These are phyloP conservation scores for Hesperophylax magnus DNA, from an alignment of 1,140 invertebrate genomes.

Conservation along the genomic window DNA sequence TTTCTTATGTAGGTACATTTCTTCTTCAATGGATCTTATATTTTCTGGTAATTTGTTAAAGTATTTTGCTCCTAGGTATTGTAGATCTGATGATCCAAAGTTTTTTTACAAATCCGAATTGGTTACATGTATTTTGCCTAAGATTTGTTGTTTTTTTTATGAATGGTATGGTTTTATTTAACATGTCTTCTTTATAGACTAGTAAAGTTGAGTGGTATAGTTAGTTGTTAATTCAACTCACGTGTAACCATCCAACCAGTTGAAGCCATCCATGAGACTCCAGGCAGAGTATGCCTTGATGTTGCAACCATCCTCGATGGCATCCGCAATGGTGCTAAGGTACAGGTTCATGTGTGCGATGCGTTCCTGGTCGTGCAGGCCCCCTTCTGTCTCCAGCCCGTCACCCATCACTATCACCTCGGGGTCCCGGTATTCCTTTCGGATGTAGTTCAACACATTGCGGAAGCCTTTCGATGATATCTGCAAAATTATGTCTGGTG, in stretches of 20 bases:
- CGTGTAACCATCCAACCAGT: conserved; percentile 73
- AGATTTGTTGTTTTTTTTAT: no score
- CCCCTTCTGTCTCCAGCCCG: conserved; percentile 63
- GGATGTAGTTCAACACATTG: conserved; percentile 73
- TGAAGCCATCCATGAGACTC: conserved; percentile 79
- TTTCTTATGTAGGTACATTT: no score
- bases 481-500: conserved; percentile 47
- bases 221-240: conserved; percentile 53
- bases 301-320: conserved; percentile 71
- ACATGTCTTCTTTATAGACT: no score
- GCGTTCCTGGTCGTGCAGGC: conserved; percentile 68
- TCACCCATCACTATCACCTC: conserved; percentile 76
- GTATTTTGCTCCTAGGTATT: no score
- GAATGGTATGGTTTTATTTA: no score
- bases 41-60: no score
- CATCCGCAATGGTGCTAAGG: conserved; percentile 54
- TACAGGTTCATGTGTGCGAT: conserved; percentile 71
- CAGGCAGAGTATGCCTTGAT: conserved; percentile 76
- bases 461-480: conserved; percentile 75
- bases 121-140: no score
- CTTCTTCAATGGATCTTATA: no score
- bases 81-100: no score
- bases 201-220: no score
- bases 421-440: conserved; percentile 71
- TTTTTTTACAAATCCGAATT: no score